Evolutionary conservation across 2,113 vertebrate species (phyloP).

Genomic region (Dicrurus megarhynchus): DNA sequence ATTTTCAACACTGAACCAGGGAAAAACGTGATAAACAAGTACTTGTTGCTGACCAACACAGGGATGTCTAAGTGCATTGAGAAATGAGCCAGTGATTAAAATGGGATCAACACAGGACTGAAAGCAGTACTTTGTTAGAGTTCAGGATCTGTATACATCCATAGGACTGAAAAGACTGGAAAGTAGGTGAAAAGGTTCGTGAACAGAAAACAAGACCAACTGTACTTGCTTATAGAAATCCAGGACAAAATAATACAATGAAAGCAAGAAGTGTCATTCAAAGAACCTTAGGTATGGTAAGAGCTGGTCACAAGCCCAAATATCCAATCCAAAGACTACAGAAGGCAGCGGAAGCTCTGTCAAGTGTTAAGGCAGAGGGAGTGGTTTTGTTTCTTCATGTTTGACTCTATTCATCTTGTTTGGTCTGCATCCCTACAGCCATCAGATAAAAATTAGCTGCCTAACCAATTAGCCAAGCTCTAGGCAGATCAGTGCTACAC

Average conservation of each 20-base stretch:
- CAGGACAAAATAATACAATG: background rate
- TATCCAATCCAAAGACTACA: background rate
- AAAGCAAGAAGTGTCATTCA: background rate
- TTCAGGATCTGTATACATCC: background rate
- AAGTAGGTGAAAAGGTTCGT: background rate
- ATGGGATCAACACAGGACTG: background rate
- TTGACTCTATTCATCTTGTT: background rate
- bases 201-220: background rate
- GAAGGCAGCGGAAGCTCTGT: background rate
- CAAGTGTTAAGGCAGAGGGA: background rate
- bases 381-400: background rate
- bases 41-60: background rate
- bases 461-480: background rate
- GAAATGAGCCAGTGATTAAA: background rate
- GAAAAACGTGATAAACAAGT: background rate
- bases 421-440: background rate
- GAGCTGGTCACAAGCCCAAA: background rate
- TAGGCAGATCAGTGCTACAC: background rate
- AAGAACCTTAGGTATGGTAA: rapidly evolving
- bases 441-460: background rate
- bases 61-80: background rate
- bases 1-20: background rate
- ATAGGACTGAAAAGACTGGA: background rate
- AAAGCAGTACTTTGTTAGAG: background rate
- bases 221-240: background rate